Conservation (phyloP, 2,888 invertebrate species). For the Dioctria rufipes region DNA sequence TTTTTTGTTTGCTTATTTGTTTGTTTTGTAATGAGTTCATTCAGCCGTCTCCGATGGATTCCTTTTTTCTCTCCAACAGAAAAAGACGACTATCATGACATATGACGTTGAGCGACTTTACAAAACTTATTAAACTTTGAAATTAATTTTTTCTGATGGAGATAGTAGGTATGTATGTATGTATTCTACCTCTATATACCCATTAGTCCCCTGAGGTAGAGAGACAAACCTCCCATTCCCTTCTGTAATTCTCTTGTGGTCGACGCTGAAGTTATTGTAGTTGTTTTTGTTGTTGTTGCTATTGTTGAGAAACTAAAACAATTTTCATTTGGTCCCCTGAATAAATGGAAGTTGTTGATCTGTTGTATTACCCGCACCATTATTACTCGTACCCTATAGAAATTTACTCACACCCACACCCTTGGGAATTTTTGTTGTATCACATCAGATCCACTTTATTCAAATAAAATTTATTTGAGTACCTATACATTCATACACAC, state of each 20-base stretch:
- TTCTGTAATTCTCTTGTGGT: not conserved
- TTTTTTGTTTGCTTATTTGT: too few relatives aligned
- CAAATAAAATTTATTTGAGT: slow-evolving; percentile 26
- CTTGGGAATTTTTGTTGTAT: not conserved
- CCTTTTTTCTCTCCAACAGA: not conserved
- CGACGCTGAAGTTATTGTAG: not conserved
- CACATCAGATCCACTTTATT: not conserved
- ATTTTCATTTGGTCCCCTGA: slow-evolving; percentile 43
- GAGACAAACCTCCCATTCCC: not conserved
- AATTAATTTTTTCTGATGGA: slow-evolving; percentile 47
- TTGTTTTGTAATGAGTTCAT: slow-evolving; percentile 47
- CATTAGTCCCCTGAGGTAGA: slow-evolving; percentile 23
- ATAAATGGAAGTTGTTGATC: slow-evolving; percentile 50
- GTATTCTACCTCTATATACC: slow-evolving; percentile 14
- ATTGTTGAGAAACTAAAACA: slow-evolving; percentile 49
- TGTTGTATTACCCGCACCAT: slow-evolving; percentile 18
- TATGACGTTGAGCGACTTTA: slow-evolving; percentile 49
- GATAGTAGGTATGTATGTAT: not conserved
- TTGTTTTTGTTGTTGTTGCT: too few relatives aligned
- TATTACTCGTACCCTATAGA: not conserved
- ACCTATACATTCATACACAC: not conserved
- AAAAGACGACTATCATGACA: slow-evolving; percentile 13
- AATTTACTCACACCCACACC: not conserved
- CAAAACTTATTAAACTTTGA: slow-evolving; percentile 52
- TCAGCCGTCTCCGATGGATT: slow-evolving; percentile 43